A percentile compares a stretch with the other conserved stretches of the same genome.
Conservation (phyloP, 2,888 invertebrate genomes). For the Unio delphinus region DNA sequence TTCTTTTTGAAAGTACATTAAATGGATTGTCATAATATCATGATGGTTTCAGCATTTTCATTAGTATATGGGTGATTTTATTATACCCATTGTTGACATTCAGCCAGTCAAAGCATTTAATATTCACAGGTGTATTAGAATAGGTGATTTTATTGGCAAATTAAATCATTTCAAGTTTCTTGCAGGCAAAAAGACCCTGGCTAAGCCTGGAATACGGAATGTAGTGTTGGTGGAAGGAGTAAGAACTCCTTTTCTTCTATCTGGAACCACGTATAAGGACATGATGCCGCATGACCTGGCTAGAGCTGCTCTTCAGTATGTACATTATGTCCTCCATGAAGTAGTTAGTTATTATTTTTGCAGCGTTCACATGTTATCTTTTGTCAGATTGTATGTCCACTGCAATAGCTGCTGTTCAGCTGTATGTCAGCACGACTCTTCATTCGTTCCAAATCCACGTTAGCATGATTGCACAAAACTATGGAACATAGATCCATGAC, state of each 20-base stretch:
- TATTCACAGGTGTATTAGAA: background rate
- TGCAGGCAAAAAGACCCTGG: slow-evolving; percentile 49
- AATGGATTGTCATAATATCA: too few species aligned
- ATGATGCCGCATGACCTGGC: slow-evolving; percentile 97
- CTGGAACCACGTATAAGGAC: slow-evolving; percentile 93
- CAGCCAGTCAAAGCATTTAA: background rate
- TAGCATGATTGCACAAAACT: too few species aligned
- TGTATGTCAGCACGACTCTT: too few species aligned
- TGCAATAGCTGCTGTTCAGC: too few species aligned
- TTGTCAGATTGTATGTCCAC: too few species aligned
- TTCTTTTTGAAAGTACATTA: too few species aligned
- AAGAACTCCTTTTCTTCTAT: slow-evolving; percentile 93
- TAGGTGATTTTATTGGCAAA: background rate
- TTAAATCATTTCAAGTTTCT: slow-evolving; percentile 1
- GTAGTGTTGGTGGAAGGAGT: slow-evolving; percentile 97
- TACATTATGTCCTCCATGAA: slow-evolving; percentile 6
- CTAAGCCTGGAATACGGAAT: slow-evolving; percentile 72
- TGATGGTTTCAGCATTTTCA: too few species aligned
- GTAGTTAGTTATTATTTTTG: too few species aligned
- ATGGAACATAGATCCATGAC: too few species aligned
- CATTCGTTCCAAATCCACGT: too few species aligned
- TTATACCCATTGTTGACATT: background rate
- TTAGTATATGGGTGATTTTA: too few species aligned
- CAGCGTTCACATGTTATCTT: too few species aligned
- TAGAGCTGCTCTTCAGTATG: slow-evolving; percentile 81